Conservation (phyloP, 2,888 invertebrate genomes). For the Imbricaverruca yamaguchii region DNA sequence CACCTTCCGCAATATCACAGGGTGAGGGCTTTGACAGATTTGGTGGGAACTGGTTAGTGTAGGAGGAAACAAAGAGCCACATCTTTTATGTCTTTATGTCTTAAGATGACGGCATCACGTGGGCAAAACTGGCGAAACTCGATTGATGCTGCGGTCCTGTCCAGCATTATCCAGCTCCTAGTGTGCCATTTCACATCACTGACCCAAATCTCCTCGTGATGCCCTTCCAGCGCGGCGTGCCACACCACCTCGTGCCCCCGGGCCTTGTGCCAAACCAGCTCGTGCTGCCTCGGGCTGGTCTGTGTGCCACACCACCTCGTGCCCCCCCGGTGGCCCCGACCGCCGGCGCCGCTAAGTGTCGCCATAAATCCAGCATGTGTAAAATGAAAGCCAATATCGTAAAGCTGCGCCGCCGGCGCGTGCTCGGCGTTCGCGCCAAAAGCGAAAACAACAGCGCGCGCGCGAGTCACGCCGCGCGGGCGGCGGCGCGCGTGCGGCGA, state of each 20-base stretch:
- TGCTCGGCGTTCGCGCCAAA: background rate
- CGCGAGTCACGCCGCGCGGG: background rate
- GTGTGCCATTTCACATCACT: too few relatives aligned
- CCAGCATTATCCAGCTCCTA: too few relatives aligned
- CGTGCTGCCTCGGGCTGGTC: background rate
- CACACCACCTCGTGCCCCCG: background rate
- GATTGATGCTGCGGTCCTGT: too few relatives aligned
- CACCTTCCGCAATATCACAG: too few relatives aligned
- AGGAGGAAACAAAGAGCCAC: too few relatives aligned
- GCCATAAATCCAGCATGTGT: constrained; percentile 11
- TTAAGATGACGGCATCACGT: too few relatives aligned
- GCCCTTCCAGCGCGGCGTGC: too few relatives aligned
- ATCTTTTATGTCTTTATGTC: too few relatives aligned
- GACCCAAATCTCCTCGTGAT: too few relatives aligned
- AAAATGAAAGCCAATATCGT: constrained; percentile 18
- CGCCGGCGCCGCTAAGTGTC: background rate
- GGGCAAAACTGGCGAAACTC: too few relatives aligned
- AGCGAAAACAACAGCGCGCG: background rate
- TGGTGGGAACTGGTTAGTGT: too few relatives aligned
- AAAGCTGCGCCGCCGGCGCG: background rate
- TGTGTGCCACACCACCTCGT: background rate
- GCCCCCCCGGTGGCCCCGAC: background rate
- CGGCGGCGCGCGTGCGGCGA: background rate
- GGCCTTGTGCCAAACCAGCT: background rate
- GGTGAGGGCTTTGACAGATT: too few relatives aligned